phyloP scores from a whole-genome alignment of 2,113 vertebrate genomes.

The Calyptomena viridis region DNA sequence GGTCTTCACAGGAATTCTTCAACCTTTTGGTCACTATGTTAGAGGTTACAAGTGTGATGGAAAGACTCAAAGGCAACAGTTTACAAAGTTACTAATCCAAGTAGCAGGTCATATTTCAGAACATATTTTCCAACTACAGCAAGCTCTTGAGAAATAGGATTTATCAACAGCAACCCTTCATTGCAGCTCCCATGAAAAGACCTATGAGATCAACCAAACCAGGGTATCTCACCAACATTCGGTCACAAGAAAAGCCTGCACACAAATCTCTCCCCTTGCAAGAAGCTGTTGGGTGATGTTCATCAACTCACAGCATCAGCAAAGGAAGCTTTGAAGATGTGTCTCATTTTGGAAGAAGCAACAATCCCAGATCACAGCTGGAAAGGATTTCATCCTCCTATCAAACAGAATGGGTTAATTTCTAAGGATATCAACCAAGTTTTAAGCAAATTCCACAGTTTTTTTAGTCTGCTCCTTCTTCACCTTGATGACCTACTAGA shows the following conservation, averaged over 20 bases:
- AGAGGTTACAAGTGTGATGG: background rate
- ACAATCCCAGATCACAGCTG: background rate
- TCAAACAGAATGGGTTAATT: background rate
- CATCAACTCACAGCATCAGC: background rate
- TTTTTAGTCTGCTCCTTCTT: background rate
- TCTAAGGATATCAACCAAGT: background rate
- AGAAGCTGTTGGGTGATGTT: background rate
- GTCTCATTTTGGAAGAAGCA: background rate
- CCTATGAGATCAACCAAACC: rapidly evolving
- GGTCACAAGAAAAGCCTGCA: background rate
- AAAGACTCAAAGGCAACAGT: background rate
- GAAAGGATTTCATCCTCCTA: background rate
- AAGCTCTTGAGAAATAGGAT: background rate
- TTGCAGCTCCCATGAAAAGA: background rate
- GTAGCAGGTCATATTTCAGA: background rate
- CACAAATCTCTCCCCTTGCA: background rate
- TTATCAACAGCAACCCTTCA: background rate
- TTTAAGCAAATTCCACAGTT: background rate
- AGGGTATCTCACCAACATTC: background rate
- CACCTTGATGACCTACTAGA: background rate
- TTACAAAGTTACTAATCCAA: background rate
- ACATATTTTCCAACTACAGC: background rate
- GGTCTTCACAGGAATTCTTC: background rate
- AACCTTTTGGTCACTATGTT: background rate
- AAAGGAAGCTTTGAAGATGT: background rate